Evolutionary conservation across 1,140 invertebrate genomes (phyloP), one percentile per base, ranked within the genome.

Genomic region (Penaeus indicus): DNA sequence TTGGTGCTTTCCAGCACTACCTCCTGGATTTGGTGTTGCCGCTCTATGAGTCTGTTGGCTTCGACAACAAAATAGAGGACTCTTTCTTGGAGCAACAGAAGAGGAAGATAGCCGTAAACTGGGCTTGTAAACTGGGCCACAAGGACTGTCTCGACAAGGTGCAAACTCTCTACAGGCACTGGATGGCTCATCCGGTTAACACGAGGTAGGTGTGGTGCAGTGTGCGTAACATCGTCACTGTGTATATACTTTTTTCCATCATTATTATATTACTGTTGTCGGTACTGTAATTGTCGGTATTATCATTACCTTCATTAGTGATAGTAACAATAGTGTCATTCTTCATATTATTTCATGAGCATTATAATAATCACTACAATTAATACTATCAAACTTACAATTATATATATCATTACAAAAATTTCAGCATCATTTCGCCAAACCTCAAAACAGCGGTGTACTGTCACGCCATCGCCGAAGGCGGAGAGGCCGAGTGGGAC

Each of bases 401-500:
- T 32, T 27, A n/a, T 18, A 32, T 72, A 72, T 72, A 13, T 27
- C 13, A 72, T 16, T 16, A 16, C 27, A 16, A 13, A 3, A 72
- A n/a, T 64, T 54, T 32, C 32, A 69, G 19, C 79, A 78, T 84
- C 32, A 85, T 89, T 21, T 86, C 88, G 11, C 75, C 83, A 18
- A 95, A 96, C 88, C 90, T 93, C 22, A 92, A 93, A 85, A 87
- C 87, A 8, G 84, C 92, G 18, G 92, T 94, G 18, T 93, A 93
- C 84, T 94, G 94, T 87, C 93, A 92, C 13, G 94, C 93, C 3
- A 92, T 94, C 7, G 90, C 91, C 64, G 84, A 93, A 38, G 94
- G 94, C 7, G 91, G 91, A 0, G 91, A 92, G 84, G 83, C 90
- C 16, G 94, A 94, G 84, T 94, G 93, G 93, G 86, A 93, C 67